phyloP scores from a whole-genome alignment of 2,797 vertebrate genomes.

The Poeciliopsis infans region DNA sequence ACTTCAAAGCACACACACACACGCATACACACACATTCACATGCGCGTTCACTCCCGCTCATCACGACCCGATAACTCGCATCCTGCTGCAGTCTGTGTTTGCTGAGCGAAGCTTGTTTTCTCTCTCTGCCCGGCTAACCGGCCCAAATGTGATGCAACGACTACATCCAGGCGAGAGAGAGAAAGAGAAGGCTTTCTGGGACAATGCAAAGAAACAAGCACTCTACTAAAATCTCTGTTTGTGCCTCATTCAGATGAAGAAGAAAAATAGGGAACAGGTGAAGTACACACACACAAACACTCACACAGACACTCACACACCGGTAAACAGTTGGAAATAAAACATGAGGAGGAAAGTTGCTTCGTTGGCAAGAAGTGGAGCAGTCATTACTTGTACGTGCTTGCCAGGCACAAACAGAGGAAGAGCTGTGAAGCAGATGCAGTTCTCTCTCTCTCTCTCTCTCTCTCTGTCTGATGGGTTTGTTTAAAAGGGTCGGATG shows the following conservation, averaged over 20 bases:
- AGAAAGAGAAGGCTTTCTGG: conserved; percentile 24
- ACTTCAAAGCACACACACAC: not conserved
- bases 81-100: conserved; percentile 58
- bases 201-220: conserved; percentile 42
- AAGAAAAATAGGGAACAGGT: conserved; percentile 84
- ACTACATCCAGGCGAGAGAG: conserved; percentile 42
- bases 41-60: conserved; percentile 27
- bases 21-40: conserved; percentile 15
- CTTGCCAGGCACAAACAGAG: conserved; percentile 46
- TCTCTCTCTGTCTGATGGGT: conserved; percentile 9
- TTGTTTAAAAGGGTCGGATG: not conserved
- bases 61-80: conserved; percentile 46
- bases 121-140: conserved; percentile 39
- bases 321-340: conserved; percentile 74
- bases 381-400: conserved; percentile 70
- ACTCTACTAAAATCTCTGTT: conserved; percentile 43
- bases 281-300: conserved; percentile 13
- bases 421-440: conserved; percentile 57
- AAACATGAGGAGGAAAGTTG: conserved; percentile 76
- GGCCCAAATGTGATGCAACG: conserved; percentile 60
- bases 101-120: conserved; percentile 73
- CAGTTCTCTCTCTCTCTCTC: conserved; percentile 26
- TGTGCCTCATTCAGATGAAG: conserved; percentile 47
- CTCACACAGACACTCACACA: conserved; percentile 5
- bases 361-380: conserved; percentile 74